phyloP scores from a whole-genome alignment of 2,113 vertebrate genomes.

The Ophiodon elongatus region DNA sequence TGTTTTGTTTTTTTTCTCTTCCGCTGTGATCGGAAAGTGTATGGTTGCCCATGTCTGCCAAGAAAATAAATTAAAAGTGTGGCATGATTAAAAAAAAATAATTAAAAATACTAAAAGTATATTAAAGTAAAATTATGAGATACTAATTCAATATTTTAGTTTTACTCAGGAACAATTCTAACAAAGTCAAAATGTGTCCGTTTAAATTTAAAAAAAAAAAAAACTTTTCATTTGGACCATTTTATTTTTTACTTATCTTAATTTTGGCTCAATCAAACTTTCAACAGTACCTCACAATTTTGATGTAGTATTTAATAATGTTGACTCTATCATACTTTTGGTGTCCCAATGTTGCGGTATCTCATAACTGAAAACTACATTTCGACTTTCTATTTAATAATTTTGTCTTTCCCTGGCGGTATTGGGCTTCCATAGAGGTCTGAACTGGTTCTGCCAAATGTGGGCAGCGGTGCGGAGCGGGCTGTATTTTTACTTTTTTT shows the following conservation, averaged over 20 bases:
- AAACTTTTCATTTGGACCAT: not conserved
- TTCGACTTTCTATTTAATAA: not conserved
- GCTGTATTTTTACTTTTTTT: constrained; percentile 54
- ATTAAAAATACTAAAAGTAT: not conserved
- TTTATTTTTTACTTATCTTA: not conserved
- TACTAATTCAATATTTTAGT: not conserved
- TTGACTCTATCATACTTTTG: not conserved
- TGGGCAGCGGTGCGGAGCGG: too few species aligned
- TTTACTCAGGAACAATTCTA: not conserved
- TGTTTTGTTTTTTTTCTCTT: constrained; percentile 19
- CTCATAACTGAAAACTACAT: not conserved
- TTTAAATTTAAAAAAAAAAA: not conserved
- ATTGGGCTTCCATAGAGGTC: constrained; percentile 20
- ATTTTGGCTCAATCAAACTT: not conserved
- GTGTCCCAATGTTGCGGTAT: not conserved
- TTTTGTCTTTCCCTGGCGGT: not conserved
- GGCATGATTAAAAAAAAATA: not conserved
- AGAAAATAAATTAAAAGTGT: not conserved
- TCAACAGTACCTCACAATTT: not conserved
- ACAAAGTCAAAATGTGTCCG: too few species aligned
- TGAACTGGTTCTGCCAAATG: constrained; percentile 16
- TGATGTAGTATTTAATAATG: not conserved
- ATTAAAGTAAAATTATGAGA: not conserved
- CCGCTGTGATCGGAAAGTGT: constrained; percentile 22
- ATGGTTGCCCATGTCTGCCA: constrained; percentile 26